Conservation (phyloP, 2,888 invertebrate genomes). For the Patella caerulea region DNA sequence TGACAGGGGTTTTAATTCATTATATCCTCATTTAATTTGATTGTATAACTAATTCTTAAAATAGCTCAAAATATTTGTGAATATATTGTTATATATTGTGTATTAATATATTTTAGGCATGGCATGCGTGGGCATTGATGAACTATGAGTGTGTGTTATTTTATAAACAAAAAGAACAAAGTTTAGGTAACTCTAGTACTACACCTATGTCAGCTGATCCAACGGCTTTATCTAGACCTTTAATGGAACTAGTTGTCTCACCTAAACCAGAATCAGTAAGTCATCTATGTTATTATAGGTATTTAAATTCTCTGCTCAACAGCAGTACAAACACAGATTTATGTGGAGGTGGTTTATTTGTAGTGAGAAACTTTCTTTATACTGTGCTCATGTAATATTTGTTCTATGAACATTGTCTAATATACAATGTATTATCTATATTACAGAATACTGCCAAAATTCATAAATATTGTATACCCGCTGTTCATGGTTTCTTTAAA, state of each 20-base stretch:
- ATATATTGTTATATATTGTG: no score
- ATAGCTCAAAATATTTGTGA: no score
- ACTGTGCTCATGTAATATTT: not conserved
- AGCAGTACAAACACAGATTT: not conserved
- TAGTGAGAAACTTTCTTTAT: not conserved
- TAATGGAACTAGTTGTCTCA: constrained; percentile 42
- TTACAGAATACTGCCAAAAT: constrained; percentile 58
- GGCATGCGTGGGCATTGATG: constrained; percentile 98
- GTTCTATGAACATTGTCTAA: not conserved
- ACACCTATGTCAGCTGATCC: constrained; percentile 18
- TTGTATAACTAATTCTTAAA: no score
- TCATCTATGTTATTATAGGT: not conserved
- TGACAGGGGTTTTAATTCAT: no score
- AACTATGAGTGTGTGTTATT: constrained; percentile 93
- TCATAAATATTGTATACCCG: constrained; percentile 85
- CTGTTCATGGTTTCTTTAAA: constrained; percentile 95
- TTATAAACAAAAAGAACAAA: constrained; percentile 73
- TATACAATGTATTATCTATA: not conserved
- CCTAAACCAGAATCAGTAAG: constrained; percentile 55
- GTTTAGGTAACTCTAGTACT: constrained; percentile 12
- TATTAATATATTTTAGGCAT: constrained; percentile 77
- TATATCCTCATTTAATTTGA: no score
- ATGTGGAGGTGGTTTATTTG: not conserved
- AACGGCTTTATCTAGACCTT: constrained; percentile 20
- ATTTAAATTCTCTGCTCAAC: not conserved